phyloP scores from a whole-genome alignment of 1,140 invertebrate genomes.

The Drosophila leontia region DNA sequence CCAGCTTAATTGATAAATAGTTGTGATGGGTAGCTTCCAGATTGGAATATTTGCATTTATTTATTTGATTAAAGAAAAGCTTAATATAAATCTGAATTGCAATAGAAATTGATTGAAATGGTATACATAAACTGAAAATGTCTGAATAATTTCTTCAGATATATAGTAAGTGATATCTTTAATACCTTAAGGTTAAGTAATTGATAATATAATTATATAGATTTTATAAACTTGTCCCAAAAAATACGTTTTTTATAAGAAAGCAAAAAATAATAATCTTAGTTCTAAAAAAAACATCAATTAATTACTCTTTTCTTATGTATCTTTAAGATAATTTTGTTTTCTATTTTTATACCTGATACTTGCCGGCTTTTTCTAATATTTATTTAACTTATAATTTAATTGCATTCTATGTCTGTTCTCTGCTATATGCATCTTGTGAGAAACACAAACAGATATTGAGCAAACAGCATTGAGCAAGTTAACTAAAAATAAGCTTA shows the following conservation, averaged over 20 bases:
- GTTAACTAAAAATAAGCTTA: slow-evolving; percentile 69
- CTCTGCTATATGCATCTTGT: slow-evolving; percentile 37
- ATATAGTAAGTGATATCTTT: too few relatives aligned
- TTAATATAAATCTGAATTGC: neutral
- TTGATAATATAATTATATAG: neutral
- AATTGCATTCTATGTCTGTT: slow-evolving; percentile 4
- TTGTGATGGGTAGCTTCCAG: slow-evolving; percentile 16
- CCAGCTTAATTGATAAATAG: slow-evolving; percentile 45
- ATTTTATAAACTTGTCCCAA: too few relatives aligned
- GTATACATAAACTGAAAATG: neutral
- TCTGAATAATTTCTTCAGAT: neutral
- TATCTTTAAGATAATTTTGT: too few relatives aligned
- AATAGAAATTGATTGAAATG: neutral
- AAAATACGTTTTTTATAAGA: too few relatives aligned
- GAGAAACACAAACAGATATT: slow-evolving; percentile 27
- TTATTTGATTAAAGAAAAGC: slow-evolving; percentile 48
- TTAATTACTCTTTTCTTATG: too few relatives aligned
- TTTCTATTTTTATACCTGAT: neutral
- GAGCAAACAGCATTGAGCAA: slow-evolving; percentile 38
- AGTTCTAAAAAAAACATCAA: too few relatives aligned
- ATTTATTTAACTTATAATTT: slow-evolving; percentile 3
- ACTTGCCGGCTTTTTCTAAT: neutral
- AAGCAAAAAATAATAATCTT: too few relatives aligned
- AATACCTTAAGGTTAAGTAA: neutral
- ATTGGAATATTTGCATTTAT: slow-evolving; percentile 55